A percentile compares a stretch with the other conserved stretches of the same genome.
Evolutionary conservation across 2,888 invertebrate species (phyloP).

Genomic region (Ditula angustiorana): DNA sequence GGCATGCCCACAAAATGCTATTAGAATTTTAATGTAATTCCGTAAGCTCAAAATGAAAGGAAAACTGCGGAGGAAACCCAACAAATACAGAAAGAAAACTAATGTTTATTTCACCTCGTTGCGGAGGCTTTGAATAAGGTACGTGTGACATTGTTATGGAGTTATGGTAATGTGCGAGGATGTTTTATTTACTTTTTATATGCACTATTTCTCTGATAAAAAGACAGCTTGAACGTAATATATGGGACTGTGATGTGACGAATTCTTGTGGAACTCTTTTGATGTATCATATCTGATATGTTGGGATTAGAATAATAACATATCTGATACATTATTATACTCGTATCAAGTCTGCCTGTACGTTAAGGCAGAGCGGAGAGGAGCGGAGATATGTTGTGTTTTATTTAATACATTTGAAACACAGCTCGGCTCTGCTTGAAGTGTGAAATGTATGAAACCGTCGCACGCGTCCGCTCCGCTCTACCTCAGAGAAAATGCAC

Average conservation of each 20-base stretch:
- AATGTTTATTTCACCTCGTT: conserved; percentile 6
- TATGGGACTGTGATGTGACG: too few species aligned
- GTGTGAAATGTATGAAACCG: too few species aligned
- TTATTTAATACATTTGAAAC: too few species aligned
- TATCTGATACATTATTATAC: too few species aligned
- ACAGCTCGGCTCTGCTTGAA: too few species aligned
- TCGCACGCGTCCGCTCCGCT: too few species aligned
- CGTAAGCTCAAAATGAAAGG: not conserved
- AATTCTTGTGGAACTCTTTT: not conserved
- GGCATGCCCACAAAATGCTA: not conserved
- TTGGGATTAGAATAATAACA: not conserved
- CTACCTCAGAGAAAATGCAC: too few species aligned
- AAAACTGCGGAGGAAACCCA: not conserved
- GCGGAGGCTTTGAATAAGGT: not conserved
- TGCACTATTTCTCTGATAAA: not conserved
- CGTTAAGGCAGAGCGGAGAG: too few species aligned
- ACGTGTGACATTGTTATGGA: conserved; percentile 4
- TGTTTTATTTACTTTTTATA: conserved; percentile 6
- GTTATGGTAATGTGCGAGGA: conserved; percentile 1
- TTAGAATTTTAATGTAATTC: conserved; percentile 2
- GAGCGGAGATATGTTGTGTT: too few species aligned
- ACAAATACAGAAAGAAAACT: not conserved
- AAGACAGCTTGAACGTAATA: not conserved
- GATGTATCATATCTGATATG: not conserved
- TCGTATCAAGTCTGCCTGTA: too few species aligned